Evolutionary conservation across 2,888 invertebrate genomes (phyloP).

Genomic region (Drosophila macrospina): DNA sequence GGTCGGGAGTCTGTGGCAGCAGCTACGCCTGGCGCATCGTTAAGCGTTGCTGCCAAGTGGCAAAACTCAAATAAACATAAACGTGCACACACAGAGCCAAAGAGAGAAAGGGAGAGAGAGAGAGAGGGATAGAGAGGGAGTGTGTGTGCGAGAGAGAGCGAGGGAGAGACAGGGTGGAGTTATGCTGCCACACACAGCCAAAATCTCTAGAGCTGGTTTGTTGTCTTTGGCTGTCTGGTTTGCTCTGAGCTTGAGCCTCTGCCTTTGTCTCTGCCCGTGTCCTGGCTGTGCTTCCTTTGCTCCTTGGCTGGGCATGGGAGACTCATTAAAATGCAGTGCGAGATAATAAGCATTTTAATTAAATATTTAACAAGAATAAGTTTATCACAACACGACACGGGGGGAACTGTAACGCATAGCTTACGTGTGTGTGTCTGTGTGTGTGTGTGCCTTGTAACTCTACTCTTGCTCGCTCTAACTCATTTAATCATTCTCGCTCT

Average conservation of each 20-base stretch:
- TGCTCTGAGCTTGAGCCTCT: constrained; percentile 8
- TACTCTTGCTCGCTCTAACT: not conserved
- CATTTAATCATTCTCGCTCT: not conserved
- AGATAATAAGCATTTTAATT: constrained; percentile 82
- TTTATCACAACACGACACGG: constrained; percentile 82
- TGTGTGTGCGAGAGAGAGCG: constrained; percentile 1
- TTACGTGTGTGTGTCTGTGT: constrained; percentile 24
- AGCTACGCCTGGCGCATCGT: constrained; percentile 71
- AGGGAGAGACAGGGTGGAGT: not conserved
- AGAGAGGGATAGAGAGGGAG: not conserved
- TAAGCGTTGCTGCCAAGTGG: constrained; percentile 81
- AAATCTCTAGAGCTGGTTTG: constrained; percentile 77
- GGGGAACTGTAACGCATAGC: constrained; percentile 27
- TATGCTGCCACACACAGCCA: constrained; percentile 32
- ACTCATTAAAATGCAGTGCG: constrained; percentile 83
- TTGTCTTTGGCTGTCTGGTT: constrained; percentile 66
- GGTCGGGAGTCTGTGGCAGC: constrained; percentile 36
- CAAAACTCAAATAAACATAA: constrained; percentile 81
- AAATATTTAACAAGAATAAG: constrained; percentile 84
- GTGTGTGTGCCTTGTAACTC: constrained; percentile 1
- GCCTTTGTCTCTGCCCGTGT: not conserved
- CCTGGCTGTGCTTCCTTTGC: constrained; percentile 15
- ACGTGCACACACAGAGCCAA: constrained; percentile 61
- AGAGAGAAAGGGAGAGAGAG: constrained; percentile 6
- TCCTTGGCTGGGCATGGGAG: constrained; percentile 65